A percentile compares a stretch with the other conserved stretches of the same genome.
Evolutionary conservation across 2,113 vertebrate species (phyloP).

Genomic region (Trogon melanurus): DNA sequence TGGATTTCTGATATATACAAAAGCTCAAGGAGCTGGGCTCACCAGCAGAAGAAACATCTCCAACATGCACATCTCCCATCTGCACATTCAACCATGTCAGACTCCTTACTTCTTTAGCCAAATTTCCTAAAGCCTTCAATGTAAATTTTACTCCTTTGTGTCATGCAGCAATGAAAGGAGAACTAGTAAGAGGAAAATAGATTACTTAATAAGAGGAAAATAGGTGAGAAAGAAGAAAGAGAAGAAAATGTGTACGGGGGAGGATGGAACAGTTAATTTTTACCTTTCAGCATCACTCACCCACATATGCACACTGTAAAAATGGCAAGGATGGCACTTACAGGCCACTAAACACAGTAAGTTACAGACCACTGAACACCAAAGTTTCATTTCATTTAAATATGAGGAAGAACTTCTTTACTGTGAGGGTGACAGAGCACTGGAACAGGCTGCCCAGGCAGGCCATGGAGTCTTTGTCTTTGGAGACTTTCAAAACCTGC

Average conservation of each 20-base stretch:
- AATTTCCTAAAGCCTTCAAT: not conserved
- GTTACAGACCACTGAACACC: no score
- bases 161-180: not conserved
- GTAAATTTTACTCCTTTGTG: not conserved
- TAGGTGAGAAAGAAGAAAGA: not conserved
- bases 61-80: not conserved
- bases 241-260: not conserved
- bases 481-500: no score
- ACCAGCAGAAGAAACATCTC: not conserved
- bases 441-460: no score
- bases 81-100: not conserved
- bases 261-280: not conserved
- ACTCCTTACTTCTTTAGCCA: not conserved
- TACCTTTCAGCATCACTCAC: not conserved
- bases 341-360: not conserved
- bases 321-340: not conserved
- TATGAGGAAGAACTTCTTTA: no score
- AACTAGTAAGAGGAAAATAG: not conserved
- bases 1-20: not conserved
- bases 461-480: no score
- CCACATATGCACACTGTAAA: not conserved
- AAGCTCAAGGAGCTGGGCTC: not conserved
- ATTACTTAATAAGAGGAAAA: not conserved
- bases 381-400: no score
- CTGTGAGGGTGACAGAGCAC: no score